These are phyloP conservation scores for Peromyscus attwateri DNA, from an alignment of 2,797 vertebrate genomes.

Conservation along the genomic window DNA sequence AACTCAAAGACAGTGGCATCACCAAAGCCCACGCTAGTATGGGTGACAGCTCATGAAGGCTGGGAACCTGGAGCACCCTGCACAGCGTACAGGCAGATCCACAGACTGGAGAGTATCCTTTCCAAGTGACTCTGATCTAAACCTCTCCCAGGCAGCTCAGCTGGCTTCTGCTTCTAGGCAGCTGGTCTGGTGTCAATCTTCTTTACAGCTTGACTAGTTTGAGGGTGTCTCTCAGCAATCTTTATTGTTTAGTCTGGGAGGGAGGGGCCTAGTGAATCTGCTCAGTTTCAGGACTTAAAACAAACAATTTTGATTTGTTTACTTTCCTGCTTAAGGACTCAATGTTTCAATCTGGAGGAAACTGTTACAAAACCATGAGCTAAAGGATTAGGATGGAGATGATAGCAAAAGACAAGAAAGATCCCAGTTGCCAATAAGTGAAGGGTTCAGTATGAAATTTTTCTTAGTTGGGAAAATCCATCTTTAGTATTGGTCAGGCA, in stretches of 20 bases:
- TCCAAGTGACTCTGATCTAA: background rate
- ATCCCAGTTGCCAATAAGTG: background rate
- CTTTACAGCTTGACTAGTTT: background rate
- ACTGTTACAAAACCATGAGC: background rate
- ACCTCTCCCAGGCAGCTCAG: background rate
- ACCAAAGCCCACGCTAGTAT: too few relatives aligned
- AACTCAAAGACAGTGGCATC: too few relatives aligned
- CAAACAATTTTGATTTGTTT: background rate
- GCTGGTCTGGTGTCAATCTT: background rate
- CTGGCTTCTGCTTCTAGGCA: background rate
- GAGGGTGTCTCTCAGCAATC: background rate
- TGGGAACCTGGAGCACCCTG: too few relatives aligned
- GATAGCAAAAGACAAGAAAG: background rate
- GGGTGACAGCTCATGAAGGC: background rate
- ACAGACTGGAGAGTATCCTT: background rate
- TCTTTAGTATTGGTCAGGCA: background rate
- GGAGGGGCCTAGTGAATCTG: background rate
- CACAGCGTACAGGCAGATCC: background rate
- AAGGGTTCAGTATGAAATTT: conserved; percentile 38
- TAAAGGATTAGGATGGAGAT: background rate
- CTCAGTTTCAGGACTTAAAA: background rate
- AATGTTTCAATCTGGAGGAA: background rate
- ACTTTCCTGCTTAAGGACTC: background rate
- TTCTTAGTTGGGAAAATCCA: background rate
- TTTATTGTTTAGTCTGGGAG: background rate